Conservation (phyloP, 2,888 invertebrate genomes). For the Phasia obesa region DNA sequence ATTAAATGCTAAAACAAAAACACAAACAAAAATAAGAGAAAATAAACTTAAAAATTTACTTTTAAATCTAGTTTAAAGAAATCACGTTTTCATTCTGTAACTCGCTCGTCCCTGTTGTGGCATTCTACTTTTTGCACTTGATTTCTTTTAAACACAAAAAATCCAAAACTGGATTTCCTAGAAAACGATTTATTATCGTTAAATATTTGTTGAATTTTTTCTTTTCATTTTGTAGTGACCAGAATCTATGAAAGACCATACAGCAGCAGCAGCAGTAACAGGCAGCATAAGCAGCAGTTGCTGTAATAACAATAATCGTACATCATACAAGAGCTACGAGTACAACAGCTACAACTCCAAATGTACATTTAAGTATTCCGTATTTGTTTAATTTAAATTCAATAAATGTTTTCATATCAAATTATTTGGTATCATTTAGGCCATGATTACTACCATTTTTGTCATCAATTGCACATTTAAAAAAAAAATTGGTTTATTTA, state of each 20-base stretch:
- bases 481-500: slow-evolving; percentile 20
- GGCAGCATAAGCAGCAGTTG: slow-evolving; percentile 18
- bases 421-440: slow-evolving; percentile 69
- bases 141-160: slow-evolving; percentile 66
- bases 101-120: slow-evolving; percentile 31
- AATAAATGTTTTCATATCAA: slow-evolving; percentile 68
- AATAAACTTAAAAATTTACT: slow-evolving; percentile 56
- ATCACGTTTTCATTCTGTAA: slow-evolving; percentile 66
- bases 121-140: slow-evolving; percentile 51
- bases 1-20: slow-evolving; percentile 18
- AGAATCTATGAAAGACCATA: slow-evolving; percentile 18
- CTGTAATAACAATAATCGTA: slow-evolving; percentile 13
- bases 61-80: slow-evolving; percentile 73
- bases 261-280: slow-evolving; percentile 1
- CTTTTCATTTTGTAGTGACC: slow-evolving; percentile 33
- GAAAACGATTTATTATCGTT: slow-evolving; percentile 72
- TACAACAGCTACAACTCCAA: neutral
- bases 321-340: slow-evolving; percentile 21
- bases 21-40: slow-evolving; percentile 32
- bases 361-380: slow-evolving; percentile 57
- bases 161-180: slow-evolving; percentile 74
- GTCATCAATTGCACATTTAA: slow-evolving; percentile 38
- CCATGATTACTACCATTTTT: slow-evolving; percentile 55
- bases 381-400: slow-evolving; percentile 70
- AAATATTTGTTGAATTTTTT: slow-evolving; percentile 61